A percentile compares a stretch with the other conserved stretches of the same genome.
Conservation (phyloP, 2,113 vertebrate species). For the Lophura nycthemera region DNA sequence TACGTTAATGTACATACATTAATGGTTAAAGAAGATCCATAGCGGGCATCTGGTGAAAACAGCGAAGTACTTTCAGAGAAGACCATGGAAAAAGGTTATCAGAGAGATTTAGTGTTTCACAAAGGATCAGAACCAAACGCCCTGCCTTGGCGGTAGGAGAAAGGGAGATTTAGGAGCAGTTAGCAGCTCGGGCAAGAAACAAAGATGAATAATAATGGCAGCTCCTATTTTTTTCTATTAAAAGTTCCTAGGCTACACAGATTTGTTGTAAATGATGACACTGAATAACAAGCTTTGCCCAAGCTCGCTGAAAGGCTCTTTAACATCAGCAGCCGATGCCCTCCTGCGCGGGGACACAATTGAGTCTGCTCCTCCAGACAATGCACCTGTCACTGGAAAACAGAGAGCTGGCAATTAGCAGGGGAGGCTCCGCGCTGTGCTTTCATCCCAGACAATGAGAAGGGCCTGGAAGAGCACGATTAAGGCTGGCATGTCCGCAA, state of each 20-base stretch:
- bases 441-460: constrained; percentile 79
- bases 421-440: constrained; percentile 38
- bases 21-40: neutral
- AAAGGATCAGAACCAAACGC: neutral
- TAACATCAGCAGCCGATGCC: constrained; percentile 63
- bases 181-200: neutral
- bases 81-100: neutral
- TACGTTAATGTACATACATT: too few relatives aligned
- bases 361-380: constrained; percentile 81
- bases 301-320: constrained; percentile 37
- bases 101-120: neutral
- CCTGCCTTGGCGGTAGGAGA: neutral
- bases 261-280: constrained; percentile 38
- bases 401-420: constrained; percentile 80
- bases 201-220: neutral
- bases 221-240: neutral
- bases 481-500: constrained; percentile 62
- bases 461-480: constrained; percentile 81
- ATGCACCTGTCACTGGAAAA: constrained; percentile 74
- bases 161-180: constrained; percentile 31
- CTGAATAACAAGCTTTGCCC: constrained; percentile 11
- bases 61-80: neutral
- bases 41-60: neutral
- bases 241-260: constrained; percentile 55
- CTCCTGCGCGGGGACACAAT: constrained; percentile 72